A percentile compares a stretch with the other conserved stretches of the same genome.
phyloP scores from a whole-genome alignment of 2,888 invertebrate species.

The Cryptophagus acutangulus region DNA sequence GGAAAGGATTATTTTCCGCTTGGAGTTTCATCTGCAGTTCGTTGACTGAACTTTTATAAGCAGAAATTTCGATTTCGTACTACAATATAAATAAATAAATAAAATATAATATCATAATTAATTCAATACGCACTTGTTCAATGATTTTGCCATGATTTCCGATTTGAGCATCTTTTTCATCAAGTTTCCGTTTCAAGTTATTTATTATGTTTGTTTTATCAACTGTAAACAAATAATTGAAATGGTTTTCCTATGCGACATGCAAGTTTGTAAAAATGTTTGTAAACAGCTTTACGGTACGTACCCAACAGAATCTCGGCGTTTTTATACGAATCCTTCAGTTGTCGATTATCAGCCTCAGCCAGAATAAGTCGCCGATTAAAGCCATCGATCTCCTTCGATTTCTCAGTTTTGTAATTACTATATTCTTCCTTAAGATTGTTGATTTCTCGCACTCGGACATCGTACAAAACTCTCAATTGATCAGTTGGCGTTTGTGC shows the following conservation, averaged over 20 bases:
- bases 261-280: neutral
- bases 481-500: conserved; percentile 39
- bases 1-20: conserved; percentile 32
- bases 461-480: conserved; percentile 46
- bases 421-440: conserved; percentile 31
- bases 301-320: conserved; percentile 33
- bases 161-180: conserved; percentile 25
- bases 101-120: neutral
- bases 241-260: neutral
- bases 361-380: conserved; percentile 31
- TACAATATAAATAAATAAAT: conserved; percentile 18
- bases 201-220: conserved; percentile 31
- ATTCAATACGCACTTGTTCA: conserved; percentile 25
- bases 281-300: conserved; percentile 1
- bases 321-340: conserved; percentile 33
- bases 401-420: conserved; percentile 25
- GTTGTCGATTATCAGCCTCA: conserved; percentile 36
- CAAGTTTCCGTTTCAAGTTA: conserved; percentile 22
- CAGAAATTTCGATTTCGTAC: conserved; percentile 31
- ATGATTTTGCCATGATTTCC: conserved; percentile 24
- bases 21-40: conserved; percentile 34
- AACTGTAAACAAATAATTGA: conserved; percentile 23
- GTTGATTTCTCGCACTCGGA: conserved; percentile 43
- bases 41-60: conserved; percentile 32
- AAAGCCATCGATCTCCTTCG: conserved; percentile 28